phyloP scores from a whole-genome alignment of 1,140 invertebrate genomes.

The Hyphantria cunea region DNA sequence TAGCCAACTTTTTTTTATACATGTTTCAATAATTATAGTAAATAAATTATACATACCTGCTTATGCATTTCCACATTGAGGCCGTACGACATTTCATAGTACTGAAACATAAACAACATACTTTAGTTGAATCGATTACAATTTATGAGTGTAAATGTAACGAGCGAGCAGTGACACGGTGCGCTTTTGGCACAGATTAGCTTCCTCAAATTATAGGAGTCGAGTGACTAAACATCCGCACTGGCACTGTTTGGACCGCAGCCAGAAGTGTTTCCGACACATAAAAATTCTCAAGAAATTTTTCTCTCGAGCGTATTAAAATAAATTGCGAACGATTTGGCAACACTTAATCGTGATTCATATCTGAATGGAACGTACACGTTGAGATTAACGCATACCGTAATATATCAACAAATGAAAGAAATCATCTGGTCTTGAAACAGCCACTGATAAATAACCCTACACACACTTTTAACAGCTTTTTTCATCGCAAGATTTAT shows the following conservation, averaged over 20 bases:
- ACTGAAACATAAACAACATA: slow-evolving; percentile 89
- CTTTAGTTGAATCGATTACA: slow-evolving; percentile 65
- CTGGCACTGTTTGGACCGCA: slow-evolving; percentile 59
- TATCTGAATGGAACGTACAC: slow-evolving; percentile 68
- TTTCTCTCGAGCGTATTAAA: slow-evolving; percentile 79
- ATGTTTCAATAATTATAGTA: slow-evolving; percentile 5
- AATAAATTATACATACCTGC: slow-evolving; percentile 88
- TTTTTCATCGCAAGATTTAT: slow-evolving; percentile 30
- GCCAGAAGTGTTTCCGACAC: slow-evolving; percentile 80
- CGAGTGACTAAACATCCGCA: slow-evolving; percentile 80
- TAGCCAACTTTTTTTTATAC: not conserved
- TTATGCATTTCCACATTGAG: slow-evolving; percentile 99
- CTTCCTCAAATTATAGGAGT: slow-evolving; percentile 75
- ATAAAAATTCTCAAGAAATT: slow-evolving; percentile 78
- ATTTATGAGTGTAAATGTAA: slow-evolving; percentile 54
- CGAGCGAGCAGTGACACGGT: slow-evolving; percentile 53
- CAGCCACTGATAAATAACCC: slow-evolving; percentile 32
- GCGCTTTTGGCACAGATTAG: slow-evolving; percentile 71
- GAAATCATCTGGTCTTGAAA: slow-evolving; percentile 41
- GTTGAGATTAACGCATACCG: slow-evolving; percentile 70
- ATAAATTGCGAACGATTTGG: slow-evolving; percentile 81
- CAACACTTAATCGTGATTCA: slow-evolving; percentile 81
- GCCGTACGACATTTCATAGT: slow-evolving; percentile 99
- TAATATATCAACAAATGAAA: slow-evolving; percentile 62
- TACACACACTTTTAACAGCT: slow-evolving; percentile 30